These are phyloP conservation scores for Agrotis ipsilon DNA, from an alignment of 2,888 invertebrate species.

Conservation along the genomic window DNA sequence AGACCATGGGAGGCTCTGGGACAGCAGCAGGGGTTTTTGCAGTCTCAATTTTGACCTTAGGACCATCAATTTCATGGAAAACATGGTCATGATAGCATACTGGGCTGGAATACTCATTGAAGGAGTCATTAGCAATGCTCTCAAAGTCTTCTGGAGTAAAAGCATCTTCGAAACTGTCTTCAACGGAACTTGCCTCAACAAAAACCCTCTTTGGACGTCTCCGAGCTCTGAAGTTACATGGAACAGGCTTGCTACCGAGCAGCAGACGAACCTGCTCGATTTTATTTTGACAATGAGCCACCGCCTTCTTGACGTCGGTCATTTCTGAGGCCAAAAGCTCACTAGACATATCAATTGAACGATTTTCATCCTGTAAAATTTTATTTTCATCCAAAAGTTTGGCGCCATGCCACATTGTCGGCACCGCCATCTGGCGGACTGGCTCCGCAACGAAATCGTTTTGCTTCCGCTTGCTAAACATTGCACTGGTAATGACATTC, in stretches of 20 bases:
- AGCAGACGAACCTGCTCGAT: slow-evolving; percentile 78
- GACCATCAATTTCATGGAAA: slow-evolving; percentile 71
- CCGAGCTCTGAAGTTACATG: slow-evolving; percentile 65
- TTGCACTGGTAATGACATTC: slow-evolving; percentile 78
- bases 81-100: slow-evolving; percentile 70
- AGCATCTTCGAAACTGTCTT: slow-evolving; percentile 84
- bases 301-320: slow-evolving; percentile 77
- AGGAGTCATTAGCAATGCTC: slow-evolving; percentile 71
- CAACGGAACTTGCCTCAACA: slow-evolving; percentile 77
- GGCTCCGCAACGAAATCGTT: slow-evolving; percentile 77
- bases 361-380: slow-evolving; percentile 69
- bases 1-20: slow-evolving; percentile 16
- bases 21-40: slow-evolving; percentile 45
- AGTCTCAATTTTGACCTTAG: slow-evolving; percentile 74
- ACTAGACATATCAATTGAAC: slow-evolving; percentile 64
- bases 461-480: slow-evolving; percentile 78
- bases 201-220: slow-evolving; percentile 75
- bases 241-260: slow-evolving; percentile 69
- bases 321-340: slow-evolving; percentile 73
- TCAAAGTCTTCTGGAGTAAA: slow-evolving; percentile 81
- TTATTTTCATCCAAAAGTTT: slow-evolving; percentile 82
- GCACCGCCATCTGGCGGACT: slow-evolving; percentile 72
- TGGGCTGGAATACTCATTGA: slow-evolving; percentile 75
- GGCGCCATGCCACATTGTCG: slow-evolving; percentile 79
- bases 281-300: slow-evolving; percentile 81